Percentiles rank a stretch among this genome's conserved stretches.
Conservation (phyloP, 2,797 vertebrate genomes). For the Sebastes iracundus region DNA sequence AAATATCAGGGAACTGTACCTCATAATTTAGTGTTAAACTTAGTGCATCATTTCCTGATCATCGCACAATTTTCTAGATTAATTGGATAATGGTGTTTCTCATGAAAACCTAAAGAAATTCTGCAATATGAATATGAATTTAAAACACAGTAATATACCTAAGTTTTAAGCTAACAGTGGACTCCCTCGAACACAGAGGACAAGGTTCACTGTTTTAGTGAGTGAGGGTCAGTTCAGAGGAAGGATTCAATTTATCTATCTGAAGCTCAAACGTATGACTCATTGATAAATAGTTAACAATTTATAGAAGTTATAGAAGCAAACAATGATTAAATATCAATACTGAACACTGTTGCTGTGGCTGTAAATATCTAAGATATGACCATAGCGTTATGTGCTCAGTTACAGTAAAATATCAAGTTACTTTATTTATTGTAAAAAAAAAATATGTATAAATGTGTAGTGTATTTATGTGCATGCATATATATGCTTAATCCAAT, state of each 20-base stretch:
- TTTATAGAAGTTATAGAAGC: not conserved
- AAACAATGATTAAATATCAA: conserved; percentile 12
- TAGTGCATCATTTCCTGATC: not conserved
- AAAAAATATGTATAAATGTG: not conserved
- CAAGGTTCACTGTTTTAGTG: conserved; percentile 51
- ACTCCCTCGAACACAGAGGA: conserved; percentile 7
- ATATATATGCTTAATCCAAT: not conserved
- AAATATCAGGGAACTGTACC: not conserved
- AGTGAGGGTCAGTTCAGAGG: conserved; percentile 19
- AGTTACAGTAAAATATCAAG: not conserved
- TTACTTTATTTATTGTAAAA: not conserved
- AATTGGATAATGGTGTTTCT: not conserved
- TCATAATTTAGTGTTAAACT: not conserved
- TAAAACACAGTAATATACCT: not conserved
- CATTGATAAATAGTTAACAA: conserved; percentile 6
- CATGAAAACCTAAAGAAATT: not conserved
- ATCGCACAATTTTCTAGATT: not conserved
- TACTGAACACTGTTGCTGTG: not conserved
- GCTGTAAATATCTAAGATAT: not conserved
- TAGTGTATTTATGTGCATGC: not conserved
- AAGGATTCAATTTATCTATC: conserved; percentile 13
- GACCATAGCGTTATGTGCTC: not conserved
- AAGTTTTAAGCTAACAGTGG: not conserved
- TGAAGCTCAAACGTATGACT: not conserved
- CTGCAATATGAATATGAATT: not conserved